Evolutionary conservation across 2,888 invertebrate genomes (phyloP).

Genomic region (Harpalus rubripes): DNA sequence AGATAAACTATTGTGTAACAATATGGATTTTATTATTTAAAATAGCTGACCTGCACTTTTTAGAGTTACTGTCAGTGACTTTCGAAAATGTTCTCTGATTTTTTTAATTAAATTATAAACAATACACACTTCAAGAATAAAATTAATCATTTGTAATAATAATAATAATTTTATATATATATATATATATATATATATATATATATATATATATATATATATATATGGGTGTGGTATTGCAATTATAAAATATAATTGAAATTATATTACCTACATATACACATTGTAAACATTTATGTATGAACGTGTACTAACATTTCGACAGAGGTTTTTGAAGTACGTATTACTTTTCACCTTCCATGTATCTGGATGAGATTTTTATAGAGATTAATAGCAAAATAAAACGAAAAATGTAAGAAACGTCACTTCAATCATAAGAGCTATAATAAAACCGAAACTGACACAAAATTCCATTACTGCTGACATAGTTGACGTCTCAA

Average conservation of each 20-base stretch:
- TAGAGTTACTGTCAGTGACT: not conserved
- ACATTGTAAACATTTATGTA: not conserved
- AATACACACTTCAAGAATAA: not conserved
- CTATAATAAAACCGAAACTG: conserved; percentile 40
- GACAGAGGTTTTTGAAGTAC: not conserved
- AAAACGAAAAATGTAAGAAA: conserved; percentile 18
- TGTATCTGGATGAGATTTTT: conserved; percentile 8
- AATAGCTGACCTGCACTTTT: not conserved
- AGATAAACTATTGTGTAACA: conserved; percentile 45
- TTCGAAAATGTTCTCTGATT: conserved; percentile 14
- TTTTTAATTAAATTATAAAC: conserved; percentile 30
- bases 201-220: too few species aligned
- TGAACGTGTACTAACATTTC: not conserved
- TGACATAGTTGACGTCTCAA: conserved; percentile 46
- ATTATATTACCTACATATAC: not conserved
- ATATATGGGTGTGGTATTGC: not conserved
- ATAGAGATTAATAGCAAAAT: conserved; percentile 26
- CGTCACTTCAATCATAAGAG: conserved; percentile 22
- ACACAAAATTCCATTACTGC: conserved; percentile 43
- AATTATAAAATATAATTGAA: not conserved
- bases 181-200: too few species aligned
- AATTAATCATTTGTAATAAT: not conserved
- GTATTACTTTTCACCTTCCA: not conserved
- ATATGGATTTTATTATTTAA: conserved; percentile 34
- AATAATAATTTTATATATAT: too few species aligned